Base-by-base conservation (phyloP, 2,888 invertebrate genomes). In the Megalurothrips usitatus region DNA sequence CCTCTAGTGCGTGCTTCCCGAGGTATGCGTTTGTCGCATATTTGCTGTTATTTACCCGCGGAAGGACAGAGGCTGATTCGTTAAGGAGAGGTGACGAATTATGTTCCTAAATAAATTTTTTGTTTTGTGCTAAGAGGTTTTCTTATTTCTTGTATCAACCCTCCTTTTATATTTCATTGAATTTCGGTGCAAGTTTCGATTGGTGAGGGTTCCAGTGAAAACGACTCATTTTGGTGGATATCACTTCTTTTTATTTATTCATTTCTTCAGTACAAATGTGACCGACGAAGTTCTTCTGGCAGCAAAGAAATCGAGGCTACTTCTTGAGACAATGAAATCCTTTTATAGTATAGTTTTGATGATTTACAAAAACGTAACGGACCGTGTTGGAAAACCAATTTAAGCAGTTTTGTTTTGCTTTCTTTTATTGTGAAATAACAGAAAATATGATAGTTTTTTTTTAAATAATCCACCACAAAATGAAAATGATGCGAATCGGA, bases 71-170 rank as follows among this genome's bases (percentile, higher is more conserved):
- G 34, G 34, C 34, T 6, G 34, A 6, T 43, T 43, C 34, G 34
- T 43, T 6, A 43, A 43, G 34, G 34, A 4, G 34, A 43, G 2
- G 34, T 43, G 34, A 43, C 34, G 17, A 23, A 79, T 10, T 10
- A 48, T 34, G 23, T 52, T 23, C 79, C 34, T 79, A n/a, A n/a
- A 12, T 34, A 34, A 79, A 43, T n/a, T 48, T 12, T 79, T 34
- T 79, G n/a, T 34, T 79, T 79, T 79, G 26, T 43, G 28, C 78
- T n/a, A 78, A 78, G 28, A 19, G 17, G 28, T n/a, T n/a, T n/a
- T n/a, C n/a, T n/a, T 43, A 43, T 43, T 2, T 43, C 6, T 43
- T 43, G 3, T 43, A 6, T 43, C 34, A 43, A n/a, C 58, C 34
- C 34, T 43, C n/a, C n/a, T n/a, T n/a, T n/a, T n/a, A n/a, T 19